phyloP scores from a whole-genome alignment of 2,797 vertebrate genomes.

The Pseudochirops corinnae region DNA sequence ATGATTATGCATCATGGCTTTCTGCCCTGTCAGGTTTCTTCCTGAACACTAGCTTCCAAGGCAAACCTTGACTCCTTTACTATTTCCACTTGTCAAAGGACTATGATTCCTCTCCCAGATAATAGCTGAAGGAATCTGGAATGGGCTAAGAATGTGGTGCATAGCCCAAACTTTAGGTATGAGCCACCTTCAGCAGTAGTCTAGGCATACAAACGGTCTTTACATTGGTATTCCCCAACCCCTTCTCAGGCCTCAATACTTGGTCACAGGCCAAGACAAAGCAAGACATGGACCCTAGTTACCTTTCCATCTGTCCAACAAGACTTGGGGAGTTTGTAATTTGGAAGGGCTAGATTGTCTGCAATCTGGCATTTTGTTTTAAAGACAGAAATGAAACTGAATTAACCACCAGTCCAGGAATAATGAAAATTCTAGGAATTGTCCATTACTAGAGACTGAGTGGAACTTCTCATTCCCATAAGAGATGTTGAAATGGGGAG shows the following conservation, averaged over 20 bases:
- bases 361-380: conserved; percentile 79
- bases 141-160: not conserved
- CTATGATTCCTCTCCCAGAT: not conserved
- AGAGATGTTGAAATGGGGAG: conserved; percentile 53
- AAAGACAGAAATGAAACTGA: conserved; percentile 80
- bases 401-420: conserved; percentile 76
- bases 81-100: not conserved
- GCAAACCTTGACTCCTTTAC: conserved; percentile 19
- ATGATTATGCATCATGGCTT: conserved; percentile 24
- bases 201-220: conserved; percentile 30
- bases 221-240: not conserved
- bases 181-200: conserved; percentile 23
- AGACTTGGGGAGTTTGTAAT: conserved; percentile 73
- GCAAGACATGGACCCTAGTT: conserved; percentile 56
- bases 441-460: conserved; percentile 64
- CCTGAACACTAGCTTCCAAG: not conserved
- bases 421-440: conserved; percentile 80
- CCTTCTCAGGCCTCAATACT: conserved; percentile 14
- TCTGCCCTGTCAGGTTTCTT: not conserved
- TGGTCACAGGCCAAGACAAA: conserved; percentile 34
- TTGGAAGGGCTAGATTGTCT: conserved; percentile 53
- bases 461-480: conserved; percentile 56
- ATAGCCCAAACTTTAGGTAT: accelerated
- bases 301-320: conserved; percentile 57
- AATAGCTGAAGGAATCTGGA: not conserved